A percentile compares a stretch with the other conserved stretches of the same genome.
phyloP scores from a whole-genome alignment of 2,888 invertebrate genomes.

The Drosophila paramelanica region DNA sequence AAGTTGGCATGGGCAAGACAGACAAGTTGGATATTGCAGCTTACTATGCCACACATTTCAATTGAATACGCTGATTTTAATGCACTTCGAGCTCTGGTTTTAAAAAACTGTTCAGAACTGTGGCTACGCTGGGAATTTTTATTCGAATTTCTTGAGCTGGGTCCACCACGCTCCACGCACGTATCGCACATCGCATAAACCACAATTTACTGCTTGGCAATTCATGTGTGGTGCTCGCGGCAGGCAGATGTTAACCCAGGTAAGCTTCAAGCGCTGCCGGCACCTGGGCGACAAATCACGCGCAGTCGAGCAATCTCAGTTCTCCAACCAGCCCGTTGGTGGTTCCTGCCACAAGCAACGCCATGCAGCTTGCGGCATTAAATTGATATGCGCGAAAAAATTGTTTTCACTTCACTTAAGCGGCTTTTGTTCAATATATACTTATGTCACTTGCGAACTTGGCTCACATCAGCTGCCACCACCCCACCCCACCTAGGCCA shows the following conservation, averaged over 20 bases:
- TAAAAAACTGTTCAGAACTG: constrained; percentile 30
- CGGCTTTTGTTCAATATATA: constrained; percentile 47
- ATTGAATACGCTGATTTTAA: constrained; percentile 33
- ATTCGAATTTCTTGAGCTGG: constrained; percentile 7
- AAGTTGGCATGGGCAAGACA: constrained; percentile 6
- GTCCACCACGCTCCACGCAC: constrained; percentile 31
- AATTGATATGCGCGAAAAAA: constrained; percentile 70
- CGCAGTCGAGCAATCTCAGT: constrained; percentile 22
- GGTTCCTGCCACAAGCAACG: constrained; percentile 6
- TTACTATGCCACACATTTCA: not conserved
- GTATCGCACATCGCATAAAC: constrained; percentile 48
- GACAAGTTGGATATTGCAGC: constrained; percentile 8
- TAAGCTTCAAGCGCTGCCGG: constrained; percentile 22
- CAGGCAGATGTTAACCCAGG: constrained; percentile 20
- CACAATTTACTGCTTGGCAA: constrained; percentile 54
- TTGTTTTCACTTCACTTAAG: constrained; percentile 50
- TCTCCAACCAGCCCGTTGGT: constrained; percentile 1
- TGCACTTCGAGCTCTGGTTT: constrained; percentile 44
- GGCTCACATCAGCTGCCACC: constrained; percentile 5
- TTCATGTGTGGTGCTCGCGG: constrained; percentile 12
- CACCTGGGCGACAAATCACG: constrained; percentile 59
- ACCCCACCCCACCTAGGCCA: not conserved
- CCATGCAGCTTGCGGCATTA: constrained; percentile 33
- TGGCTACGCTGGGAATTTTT: not conserved
- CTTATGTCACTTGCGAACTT: constrained; percentile 36